Percentiles rank a stretch among this genome's conserved stretches.
These are phyloP conservation scores for Lepidurus packardi DNA, from an alignment of 1,140 invertebrate species.

Conservation along the genomic window DNA sequence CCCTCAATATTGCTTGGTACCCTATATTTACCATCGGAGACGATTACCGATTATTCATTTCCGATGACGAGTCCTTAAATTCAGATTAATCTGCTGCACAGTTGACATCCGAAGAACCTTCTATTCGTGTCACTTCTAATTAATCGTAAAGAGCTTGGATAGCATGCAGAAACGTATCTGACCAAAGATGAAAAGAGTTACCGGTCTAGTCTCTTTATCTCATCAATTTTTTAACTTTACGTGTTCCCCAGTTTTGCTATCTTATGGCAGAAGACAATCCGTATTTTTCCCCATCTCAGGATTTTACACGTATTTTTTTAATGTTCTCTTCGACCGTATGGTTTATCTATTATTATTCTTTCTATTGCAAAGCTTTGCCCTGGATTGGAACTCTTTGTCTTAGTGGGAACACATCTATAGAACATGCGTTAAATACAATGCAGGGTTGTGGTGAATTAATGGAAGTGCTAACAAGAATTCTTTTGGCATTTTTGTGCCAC, in stretches of 20 bases:
- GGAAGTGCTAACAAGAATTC: not conserved
- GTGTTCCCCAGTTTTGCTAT: not conserved
- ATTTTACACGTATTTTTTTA: not conserved
- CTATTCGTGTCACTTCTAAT: not conserved
- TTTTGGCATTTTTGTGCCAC: not conserved
- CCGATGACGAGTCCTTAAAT: not conserved
- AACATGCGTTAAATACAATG: not conserved
- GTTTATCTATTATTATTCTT: not conserved
- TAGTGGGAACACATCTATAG: not conserved
- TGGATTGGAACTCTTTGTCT: not conserved
- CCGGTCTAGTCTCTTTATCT: not conserved
- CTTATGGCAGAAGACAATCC: not conserved
- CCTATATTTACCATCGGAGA: conserved; percentile 39
- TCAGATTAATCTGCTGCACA: not conserved
- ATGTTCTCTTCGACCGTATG: not conserved
- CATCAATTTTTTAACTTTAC: not conserved
- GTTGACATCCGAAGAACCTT: not conserved
- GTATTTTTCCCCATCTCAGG: conserved; percentile 2
- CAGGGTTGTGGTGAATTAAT: not conserved
- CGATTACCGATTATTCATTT: not conserved
- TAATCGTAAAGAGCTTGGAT: not conserved
- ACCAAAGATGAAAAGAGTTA: not conserved
- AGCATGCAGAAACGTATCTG: not conserved
- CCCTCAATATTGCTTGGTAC: conserved; percentile 79
- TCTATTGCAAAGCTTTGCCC: not conserved